A percentile compares a stretch with the other conserved stretches of the same genome.
These are phyloP conservation scores for Bufo bufo DNA, from an alignment of 2,113 vertebrate species.

Conservation along the genomic window DNA sequence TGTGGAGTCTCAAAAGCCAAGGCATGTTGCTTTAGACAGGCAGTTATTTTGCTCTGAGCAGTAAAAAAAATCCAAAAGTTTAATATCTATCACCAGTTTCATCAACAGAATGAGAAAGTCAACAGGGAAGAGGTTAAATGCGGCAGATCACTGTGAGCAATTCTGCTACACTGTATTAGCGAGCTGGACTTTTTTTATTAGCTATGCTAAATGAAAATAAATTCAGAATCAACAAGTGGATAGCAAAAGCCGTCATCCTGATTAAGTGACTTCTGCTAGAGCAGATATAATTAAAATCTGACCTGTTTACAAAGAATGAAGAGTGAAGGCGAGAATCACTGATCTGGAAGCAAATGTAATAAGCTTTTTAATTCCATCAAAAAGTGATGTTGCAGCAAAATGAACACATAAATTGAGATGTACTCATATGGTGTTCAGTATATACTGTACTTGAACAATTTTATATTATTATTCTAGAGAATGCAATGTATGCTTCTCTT, in stretches of 20 bases:
- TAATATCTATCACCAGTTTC: neutral
- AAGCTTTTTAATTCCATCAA: slow-evolving; percentile 8
- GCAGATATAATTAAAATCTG: neutral
- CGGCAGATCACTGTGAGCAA: neutral
- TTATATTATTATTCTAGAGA: too few relatives aligned
- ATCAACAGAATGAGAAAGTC: neutral
- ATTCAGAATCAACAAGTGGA: neutral
- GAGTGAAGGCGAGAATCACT: neutral
- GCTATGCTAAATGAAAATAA: neutral
- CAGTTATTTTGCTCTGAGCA: neutral
- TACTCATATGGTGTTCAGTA: neutral
- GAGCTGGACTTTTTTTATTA: neutral
- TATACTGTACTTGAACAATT: too few relatives aligned
- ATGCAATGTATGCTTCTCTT: too few relatives aligned
- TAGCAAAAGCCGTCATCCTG: neutral
- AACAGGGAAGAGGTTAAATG: neutral
- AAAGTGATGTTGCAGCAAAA: neutral
- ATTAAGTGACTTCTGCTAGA: neutral
- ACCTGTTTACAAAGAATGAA: slow-evolving; percentile 15
- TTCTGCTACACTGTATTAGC: neutral
- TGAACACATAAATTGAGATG: neutral
- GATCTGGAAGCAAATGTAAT: slow-evolving; percentile 17
- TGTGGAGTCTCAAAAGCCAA: too few relatives aligned
- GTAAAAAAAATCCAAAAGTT: neutral
- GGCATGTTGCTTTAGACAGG: neutral